Conservation (phyloP, 1,140 invertebrate genomes). For the Akabosia matsudoensis region DNA sequence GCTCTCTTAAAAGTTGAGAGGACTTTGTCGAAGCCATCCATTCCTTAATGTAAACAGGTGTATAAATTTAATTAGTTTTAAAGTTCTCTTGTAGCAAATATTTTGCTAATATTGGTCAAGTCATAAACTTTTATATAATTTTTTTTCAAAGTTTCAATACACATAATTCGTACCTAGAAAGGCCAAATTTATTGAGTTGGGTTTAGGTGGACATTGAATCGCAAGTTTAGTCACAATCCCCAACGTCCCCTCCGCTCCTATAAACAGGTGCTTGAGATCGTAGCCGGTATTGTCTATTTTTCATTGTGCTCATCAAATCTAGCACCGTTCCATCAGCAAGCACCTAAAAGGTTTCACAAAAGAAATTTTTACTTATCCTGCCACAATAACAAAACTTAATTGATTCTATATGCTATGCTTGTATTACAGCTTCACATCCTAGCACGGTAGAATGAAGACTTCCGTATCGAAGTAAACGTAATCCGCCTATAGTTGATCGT, state of each 20-base stretch:
- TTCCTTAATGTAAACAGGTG: constrained; percentile 54
- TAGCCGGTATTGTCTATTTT: constrained; percentile 98
- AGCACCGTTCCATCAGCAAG: constrained; percentile 83
- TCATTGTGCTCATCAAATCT: constrained; percentile 76
- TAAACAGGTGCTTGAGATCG: constrained; percentile 93
- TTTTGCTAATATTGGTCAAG: no score
- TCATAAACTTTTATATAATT: constrained; percentile 6
- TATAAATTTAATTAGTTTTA: not conserved
- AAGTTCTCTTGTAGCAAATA: not conserved
- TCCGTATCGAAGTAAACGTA: constrained; percentile 90
- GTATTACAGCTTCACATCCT: constrained; percentile 86
- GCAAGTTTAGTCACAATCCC: constrained; percentile 87
- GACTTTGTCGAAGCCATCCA: constrained; percentile 71
- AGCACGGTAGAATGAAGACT: constrained; percentile 88
- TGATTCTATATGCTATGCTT: not conserved
- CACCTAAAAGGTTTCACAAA: constrained; percentile 60
- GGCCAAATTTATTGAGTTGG: constrained; percentile 75
- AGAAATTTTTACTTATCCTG: not conserved
- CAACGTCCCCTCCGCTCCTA: constrained; percentile 94
- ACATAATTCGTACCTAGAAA: constrained; percentile 69
- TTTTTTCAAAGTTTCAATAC: not conserved
- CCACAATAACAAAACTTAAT: not conserved
- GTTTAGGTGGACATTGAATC: constrained; percentile 79
- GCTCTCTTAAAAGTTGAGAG: constrained; percentile 70
- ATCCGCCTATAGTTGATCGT: constrained; percentile 55